These are phyloP conservation scores for Caenorhabditis parvicauda DNA, from an alignment of 2,888 invertebrate species.

Conservation along the genomic window DNA sequence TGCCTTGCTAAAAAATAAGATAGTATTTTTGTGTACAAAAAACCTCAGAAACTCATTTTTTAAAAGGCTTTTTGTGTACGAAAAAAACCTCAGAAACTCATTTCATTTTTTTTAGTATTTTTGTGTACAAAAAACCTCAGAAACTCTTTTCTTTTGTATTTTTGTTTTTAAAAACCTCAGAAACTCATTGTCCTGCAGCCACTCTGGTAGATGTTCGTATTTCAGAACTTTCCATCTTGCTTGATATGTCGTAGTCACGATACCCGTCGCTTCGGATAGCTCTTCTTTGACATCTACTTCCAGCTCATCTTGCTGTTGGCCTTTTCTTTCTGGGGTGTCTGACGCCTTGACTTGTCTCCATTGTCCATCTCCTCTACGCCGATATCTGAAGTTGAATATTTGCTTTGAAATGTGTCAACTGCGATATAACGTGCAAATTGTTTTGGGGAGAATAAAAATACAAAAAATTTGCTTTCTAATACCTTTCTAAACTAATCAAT, in stretches of 20 bases:
- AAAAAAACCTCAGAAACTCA: neutral
- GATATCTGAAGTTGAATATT: slow-evolving; percentile 26
- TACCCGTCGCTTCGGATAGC: slow-evolving; percentile 41
- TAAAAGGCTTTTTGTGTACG: too few relatives aligned
- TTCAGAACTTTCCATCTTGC: slow-evolving; percentile 68
- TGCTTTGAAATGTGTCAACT: neutral
- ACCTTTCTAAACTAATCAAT: too few relatives aligned
- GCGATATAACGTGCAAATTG: neutral
- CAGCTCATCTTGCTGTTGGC: slow-evolving; percentile 41
- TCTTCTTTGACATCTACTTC: slow-evolving; percentile 53
- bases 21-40: neutral
- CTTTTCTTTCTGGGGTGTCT: slow-evolving; percentile 27
- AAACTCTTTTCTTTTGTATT: too few relatives aligned
- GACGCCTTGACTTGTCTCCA: slow-evolving; percentile 45
- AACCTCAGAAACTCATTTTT: too few relatives aligned
- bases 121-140: neutral
- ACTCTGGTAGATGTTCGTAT: slow-evolving; percentile 80
- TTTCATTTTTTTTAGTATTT: neutral
- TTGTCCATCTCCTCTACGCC: slow-evolving; percentile 44
- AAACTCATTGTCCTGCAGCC: slow-evolving; percentile 74
- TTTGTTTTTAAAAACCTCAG: slow-evolving; percentile 29
- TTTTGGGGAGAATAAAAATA: slow-evolving; percentile 1
- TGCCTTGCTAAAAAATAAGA: neutral
- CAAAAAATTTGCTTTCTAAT: neutral
- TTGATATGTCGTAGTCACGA: slow-evolving; percentile 46